Conservation (phyloP, 2,113 vertebrate genomes). For the Notarius quadriscutis region DNA sequence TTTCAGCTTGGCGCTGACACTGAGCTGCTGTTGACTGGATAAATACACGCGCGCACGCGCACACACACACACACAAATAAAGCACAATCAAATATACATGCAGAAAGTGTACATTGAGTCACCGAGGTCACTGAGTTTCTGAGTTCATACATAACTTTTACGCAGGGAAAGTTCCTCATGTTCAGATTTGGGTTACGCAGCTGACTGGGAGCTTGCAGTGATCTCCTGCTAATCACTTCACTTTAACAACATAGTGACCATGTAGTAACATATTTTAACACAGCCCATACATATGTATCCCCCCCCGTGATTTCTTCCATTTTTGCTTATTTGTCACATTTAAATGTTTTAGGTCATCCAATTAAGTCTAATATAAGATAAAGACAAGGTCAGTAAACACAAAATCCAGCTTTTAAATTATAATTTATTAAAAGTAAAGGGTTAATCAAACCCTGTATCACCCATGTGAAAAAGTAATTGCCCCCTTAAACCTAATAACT, state of each 20-base stretch:
- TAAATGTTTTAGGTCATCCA: too few relatives aligned
- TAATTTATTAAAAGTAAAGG: too few relatives aligned
- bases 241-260: neutral
- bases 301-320: too few relatives aligned
- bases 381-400: too few relatives aligned
- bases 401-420: too few relatives aligned
- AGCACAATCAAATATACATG: conserved; percentile 38
- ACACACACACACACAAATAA: conserved; percentile 29
- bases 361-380: too few relatives aligned
- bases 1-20: conserved; percentile 54
- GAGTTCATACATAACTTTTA: neutral
- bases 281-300: neutral
- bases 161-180: neutral
- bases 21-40: conserved; percentile 72
- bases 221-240: neutral
- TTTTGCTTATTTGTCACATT: too few relatives aligned
- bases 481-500: too few relatives aligned
- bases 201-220: neutral
- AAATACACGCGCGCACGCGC: conserved; percentile 17
- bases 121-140: neutral
- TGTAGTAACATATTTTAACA: neutral
- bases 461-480: too few relatives aligned
- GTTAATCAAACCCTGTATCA: too few relatives aligned
- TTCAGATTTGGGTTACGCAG: neutral
- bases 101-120: neutral